Evolutionary conservation across 2,888 invertebrate genomes (phyloP).

Genomic region (Apamea monoglypha): DNA sequence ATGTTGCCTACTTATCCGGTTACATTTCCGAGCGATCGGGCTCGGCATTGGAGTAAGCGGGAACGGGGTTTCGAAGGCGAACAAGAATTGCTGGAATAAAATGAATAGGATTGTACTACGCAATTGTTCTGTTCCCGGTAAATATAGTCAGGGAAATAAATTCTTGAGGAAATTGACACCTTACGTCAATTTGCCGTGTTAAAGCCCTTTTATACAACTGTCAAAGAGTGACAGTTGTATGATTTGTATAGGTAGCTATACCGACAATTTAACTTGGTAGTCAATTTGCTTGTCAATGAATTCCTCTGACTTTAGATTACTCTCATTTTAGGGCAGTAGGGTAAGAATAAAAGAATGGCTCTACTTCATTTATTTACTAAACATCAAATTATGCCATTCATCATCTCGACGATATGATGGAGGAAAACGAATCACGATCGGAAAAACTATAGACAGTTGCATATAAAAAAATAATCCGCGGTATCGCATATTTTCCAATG

Average conservation of each 20-base stretch:
- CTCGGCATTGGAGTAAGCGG: constrained; percentile 15
- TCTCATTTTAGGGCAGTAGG: background rate
- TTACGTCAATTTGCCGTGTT: background rate
- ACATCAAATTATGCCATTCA: background rate
- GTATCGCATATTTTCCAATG: background rate
- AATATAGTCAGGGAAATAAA: background rate
- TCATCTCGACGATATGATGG: background rate
- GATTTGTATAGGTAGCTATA: background rate
- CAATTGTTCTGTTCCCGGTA: background rate
- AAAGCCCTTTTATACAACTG: background rate
- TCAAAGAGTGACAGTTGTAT: background rate
- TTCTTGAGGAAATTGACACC: background rate
- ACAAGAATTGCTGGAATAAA: constrained; percentile 15
- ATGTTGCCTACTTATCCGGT: constrained; percentile 36
- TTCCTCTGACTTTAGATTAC: background rate
- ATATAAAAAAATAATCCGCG: background rate
- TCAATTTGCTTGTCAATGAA: background rate
- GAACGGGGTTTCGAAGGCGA: constrained; percentile 1
- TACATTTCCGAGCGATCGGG: constrained; percentile 62
- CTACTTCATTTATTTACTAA: background rate
- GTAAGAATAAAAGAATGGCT: background rate
- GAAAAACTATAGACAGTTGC: background rate
- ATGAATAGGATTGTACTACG: background rate
- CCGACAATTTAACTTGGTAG: background rate
- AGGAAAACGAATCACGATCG: background rate